Base-by-base conservation (phyloP, 1,140 invertebrate genomes). In the Zaprionus gabonicus region DNA sequence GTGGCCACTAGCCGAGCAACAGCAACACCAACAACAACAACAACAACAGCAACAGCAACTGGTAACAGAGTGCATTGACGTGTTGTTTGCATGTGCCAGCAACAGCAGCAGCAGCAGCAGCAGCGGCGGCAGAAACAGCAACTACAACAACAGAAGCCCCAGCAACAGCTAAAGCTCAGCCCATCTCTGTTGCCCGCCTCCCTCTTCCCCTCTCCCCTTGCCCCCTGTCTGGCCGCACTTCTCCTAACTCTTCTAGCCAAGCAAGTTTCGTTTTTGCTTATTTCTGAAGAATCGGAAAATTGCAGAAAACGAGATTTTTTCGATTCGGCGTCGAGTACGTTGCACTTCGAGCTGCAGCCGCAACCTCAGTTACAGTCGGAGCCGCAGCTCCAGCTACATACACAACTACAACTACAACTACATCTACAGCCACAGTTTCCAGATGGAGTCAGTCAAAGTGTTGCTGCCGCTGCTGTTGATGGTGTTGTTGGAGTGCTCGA, bases 261-360 rank as follows among this genome's bases (percentile, higher is more conserved):
- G 82, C 85, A 71, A 90, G 85, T 90, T 81, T 90, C 81, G 69
- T 90, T 90, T 84, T 78, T 79, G 34, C 66, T 80, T 82, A 71
- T 87, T 87, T 88, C 84, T 76, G 84, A 88, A 88, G 84, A 88
- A 88, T 90, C 85, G 84, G 85, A 76, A 76, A 84, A 73, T 88
- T 88, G 84, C 84, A 75, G 78, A 80, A 88, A 88, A 88, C 85
- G 83, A 88, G 85, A 88, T 88, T 90, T 87, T 53, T 71, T 68
- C 78, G 77, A 69, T 78, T 87, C 72, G 59, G 46, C 56, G 66
- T 77, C 66, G 85, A 91, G 85, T 90, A 81, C 86, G 76, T 80
- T 90, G 85, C 85, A 90, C 85, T 90, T 90, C 79, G 72, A 78
- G 79, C 58, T 41, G 69, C 82, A 67, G 71, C 57, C 28, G 60